Conservation (phyloP, 2,113 vertebrate species). For the Neopipo cinnamomea region DNA sequence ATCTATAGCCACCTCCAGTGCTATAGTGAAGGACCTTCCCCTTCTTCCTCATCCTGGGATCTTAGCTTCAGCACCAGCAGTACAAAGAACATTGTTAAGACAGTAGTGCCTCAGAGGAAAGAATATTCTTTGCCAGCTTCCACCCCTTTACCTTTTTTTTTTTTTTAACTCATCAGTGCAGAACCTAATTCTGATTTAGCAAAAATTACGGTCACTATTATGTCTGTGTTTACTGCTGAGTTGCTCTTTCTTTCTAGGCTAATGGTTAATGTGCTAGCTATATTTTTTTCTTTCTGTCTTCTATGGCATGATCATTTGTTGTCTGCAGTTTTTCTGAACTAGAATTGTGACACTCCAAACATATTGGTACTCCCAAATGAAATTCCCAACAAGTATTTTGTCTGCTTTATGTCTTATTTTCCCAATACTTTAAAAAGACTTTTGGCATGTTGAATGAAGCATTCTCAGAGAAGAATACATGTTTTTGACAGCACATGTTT, state of each 20-base stretch:
- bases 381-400: background rate
- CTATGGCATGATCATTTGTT: background rate
- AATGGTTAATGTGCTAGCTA: background rate
- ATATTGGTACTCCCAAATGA: background rate
- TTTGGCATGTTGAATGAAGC: background rate
- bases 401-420: background rate
- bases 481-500: background rate
- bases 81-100: background rate
- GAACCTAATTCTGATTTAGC: background rate
- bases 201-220: background rate
- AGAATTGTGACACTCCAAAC: background rate
- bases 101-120: background rate
- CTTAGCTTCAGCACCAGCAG: background rate
- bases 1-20: background rate
- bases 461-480: background rate
- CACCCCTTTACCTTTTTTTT: background rate
- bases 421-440: background rate
- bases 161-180: background rate
- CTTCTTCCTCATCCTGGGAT: background rate
- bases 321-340: background rate
- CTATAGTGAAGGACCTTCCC: background rate
- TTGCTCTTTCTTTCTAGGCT: background rate
- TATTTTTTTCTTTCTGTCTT: background rate
- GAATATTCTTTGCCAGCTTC: background rate
- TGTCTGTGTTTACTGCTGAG: background rate